These are phyloP conservation scores for Spatulosminthurus flaviceps DNA, from an alignment of 2,888 invertebrate genomes.

Conservation along the genomic window DNA sequence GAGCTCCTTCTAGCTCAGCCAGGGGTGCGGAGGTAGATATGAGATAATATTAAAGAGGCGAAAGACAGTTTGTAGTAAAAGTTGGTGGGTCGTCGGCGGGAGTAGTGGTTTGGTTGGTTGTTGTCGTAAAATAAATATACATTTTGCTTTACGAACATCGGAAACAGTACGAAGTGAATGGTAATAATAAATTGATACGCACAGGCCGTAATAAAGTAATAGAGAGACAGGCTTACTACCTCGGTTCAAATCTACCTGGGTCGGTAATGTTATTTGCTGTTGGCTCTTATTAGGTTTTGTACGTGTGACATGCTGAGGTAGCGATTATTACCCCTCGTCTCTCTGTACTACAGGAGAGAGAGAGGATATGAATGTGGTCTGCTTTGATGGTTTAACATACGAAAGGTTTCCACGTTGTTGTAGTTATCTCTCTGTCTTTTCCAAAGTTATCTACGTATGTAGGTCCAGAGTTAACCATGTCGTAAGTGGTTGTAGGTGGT, in stretches of 20 bases:
- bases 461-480: not conserved
- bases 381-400: not conserved
- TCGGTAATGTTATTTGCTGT: slow-evolving; percentile 18
- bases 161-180: not conserved
- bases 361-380: slow-evolving; percentile 8
- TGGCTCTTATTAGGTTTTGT: not conserved
- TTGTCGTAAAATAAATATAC: too few species aligned
- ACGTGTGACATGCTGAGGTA: not conserved
- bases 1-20: too few species aligned
- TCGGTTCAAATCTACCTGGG: not conserved
- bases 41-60: too few species aligned
- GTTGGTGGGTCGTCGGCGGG: too few species aligned
- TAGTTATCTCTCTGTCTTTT: not conserved
- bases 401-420: not conserved
- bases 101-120: too few species aligned
- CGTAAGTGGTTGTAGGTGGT: not conserved
- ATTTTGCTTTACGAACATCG: not conserved
- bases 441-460: not conserved
- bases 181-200: slow-evolving; percentile 14
- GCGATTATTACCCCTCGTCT: slow-evolving; percentile 14
- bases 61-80: too few species aligned
- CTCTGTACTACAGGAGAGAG: not conserved
- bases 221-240: not conserved
- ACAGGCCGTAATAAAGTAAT: slow-evolving; percentile 8
- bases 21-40: too few species aligned